Evolutionary conservation across 2,797 vertebrate species (phyloP).

Genomic region (Chanos chanos): DNA sequence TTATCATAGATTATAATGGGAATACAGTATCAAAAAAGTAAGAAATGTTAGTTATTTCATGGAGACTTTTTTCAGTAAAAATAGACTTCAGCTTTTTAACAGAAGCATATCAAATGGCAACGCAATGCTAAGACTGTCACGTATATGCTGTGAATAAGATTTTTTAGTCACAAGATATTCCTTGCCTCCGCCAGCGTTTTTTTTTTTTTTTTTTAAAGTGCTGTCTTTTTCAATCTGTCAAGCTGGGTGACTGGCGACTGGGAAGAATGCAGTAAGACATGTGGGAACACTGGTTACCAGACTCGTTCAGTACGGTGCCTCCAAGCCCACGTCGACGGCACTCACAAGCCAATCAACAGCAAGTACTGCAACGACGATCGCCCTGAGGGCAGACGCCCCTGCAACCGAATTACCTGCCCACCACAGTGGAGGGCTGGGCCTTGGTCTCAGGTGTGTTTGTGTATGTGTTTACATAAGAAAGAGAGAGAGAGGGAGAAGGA

Average conservation of each 20-base stretch:
- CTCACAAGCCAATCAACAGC: constrained; percentile 79
- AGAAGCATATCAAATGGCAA: too few species aligned
- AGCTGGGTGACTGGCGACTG: constrained; percentile 89
- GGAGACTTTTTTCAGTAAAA: too few species aligned
- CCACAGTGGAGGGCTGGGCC: constrained; percentile 81
- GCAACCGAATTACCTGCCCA: constrained; percentile 86
- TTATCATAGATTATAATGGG: too few species aligned
- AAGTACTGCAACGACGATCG: constrained; percentile 82
- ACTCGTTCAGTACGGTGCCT: constrained; percentile 84
- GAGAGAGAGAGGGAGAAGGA: too few species aligned
- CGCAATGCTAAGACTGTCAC: too few species aligned
- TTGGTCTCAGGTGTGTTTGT: constrained; percentile 82
- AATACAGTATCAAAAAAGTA: too few species aligned
- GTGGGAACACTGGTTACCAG: constrained; percentile 85
- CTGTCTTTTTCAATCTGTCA: constrained; percentile 57
- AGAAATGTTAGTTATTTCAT: too few species aligned
- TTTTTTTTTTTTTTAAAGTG: background rate
- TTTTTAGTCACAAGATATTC: too few species aligned
- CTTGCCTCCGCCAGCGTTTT: too few species aligned
- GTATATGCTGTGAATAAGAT: too few species aligned
- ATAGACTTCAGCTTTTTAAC: too few species aligned
- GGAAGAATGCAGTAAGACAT: constrained; percentile 88
- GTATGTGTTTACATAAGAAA: background rate
- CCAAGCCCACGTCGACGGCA: constrained; percentile 73
- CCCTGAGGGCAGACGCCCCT: constrained; percentile 81